Evolutionary conservation across 2,888 invertebrate species (phyloP), one percentile per base, ranked within the genome.

Genomic region (Amiota minor): DNA sequence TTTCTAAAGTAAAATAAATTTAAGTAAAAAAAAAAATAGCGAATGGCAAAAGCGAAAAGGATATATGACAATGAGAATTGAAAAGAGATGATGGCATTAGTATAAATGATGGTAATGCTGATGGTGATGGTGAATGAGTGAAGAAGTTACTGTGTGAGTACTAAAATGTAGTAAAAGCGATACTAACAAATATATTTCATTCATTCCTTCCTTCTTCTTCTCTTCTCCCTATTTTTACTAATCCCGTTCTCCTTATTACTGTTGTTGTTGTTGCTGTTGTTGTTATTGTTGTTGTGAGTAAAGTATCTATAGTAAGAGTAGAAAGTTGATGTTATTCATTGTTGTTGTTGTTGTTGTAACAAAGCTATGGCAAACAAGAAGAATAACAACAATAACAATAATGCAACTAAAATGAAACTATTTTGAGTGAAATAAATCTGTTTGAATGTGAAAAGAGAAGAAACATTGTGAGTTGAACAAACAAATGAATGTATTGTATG

Each of bases 381-480:
- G 6, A 77, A 62, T 47, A 74, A 73, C 20, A 75, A 55, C 82
- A 85, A 83, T 85, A 83, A 83, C 85, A 83, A 85, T 85, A 83
- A 83, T 85, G 83, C 83, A 83, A 83, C 83, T 82, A 76, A 83
- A 83, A 80, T 83, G 83, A 83, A 83, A 83, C 83, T 83, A 83
- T 83, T 85, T 84, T 83, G 85, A 83, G 85, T 82, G 84, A 83
- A 83, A 83, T 83, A 83, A 83, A 83, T 83, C 83, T 84, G 83
- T 83, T 85, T 78, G 84, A 83, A 84, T 83, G 83, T 84, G 79
- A 76, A n/a, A n/a, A 81, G 80, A 35, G n/a, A 14, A 78, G 78
- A 83, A 80, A 81, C 77, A 79, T 84, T 81, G 82, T 79, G 81
- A 84, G 81, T 82, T 82, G 76, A 70, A 71, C 79, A 80, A 8